Evolutionary conservation across 1,140 invertebrate species (phyloP).

Genomic region (Papilio polyxenes): DNA sequence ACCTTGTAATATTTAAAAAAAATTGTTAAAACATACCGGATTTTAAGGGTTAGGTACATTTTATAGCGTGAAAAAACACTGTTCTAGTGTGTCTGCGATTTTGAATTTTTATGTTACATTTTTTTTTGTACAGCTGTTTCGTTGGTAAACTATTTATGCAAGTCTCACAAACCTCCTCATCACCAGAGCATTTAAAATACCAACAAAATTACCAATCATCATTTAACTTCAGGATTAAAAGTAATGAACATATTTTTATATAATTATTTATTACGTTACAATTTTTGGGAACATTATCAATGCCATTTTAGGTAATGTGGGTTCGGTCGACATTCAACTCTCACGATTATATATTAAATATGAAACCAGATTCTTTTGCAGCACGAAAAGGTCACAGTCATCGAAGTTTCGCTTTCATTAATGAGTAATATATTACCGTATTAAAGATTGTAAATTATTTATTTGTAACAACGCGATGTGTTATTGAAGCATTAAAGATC

Average conservation of each 20-base stretch:
- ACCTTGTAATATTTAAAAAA: no score
- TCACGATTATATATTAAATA: not conserved
- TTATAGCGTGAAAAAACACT: no score
- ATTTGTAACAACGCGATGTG: no score
- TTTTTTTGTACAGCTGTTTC: no score
- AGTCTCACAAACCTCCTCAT: not conserved
- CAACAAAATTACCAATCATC: not conserved
- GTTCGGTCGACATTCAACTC: constrained; percentile 2
- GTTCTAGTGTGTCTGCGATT: no score
- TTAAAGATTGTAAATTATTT: not conserved
- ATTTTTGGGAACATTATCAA: not conserved
- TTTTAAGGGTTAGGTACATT: no score
- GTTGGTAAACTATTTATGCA: not conserved
- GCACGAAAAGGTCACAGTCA: constrained; percentile 12
- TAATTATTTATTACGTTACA: constrained; percentile 9
- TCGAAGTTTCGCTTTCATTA: constrained; percentile 28
- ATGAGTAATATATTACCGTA: not conserved
- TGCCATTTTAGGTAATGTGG: not conserved
- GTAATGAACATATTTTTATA: not conserved
- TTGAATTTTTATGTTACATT: no score
- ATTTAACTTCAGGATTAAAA: not conserved
- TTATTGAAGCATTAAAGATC: no score
- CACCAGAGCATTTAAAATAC: not conserved
- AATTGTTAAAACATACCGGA: no score
- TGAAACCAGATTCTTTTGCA: constrained; percentile 22